These are phyloP conservation scores for Melanostigma gelatinosum DNA, from an alignment of 2,113 vertebrate genomes.

Conservation along the genomic window DNA sequence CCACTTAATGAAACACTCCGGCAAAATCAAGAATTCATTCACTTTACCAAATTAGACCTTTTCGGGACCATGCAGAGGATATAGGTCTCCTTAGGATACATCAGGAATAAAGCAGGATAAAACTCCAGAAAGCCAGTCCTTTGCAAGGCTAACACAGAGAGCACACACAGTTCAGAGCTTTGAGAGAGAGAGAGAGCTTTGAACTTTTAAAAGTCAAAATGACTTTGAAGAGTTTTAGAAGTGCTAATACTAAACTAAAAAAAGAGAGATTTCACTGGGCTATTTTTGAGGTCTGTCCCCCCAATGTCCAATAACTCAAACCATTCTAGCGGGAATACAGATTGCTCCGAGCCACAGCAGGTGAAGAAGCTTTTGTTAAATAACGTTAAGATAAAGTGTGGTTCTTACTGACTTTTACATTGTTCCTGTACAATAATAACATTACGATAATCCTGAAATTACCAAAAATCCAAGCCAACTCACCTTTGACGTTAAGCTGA, in stretches of 20 bases:
- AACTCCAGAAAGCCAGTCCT: background rate
- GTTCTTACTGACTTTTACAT: background rate
- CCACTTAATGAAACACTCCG: background rate
- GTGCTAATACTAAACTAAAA: too few relatives aligned
- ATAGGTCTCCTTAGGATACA: background rate
- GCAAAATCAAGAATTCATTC: background rate
- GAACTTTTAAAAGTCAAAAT: too few relatives aligned
- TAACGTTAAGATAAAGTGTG: background rate
- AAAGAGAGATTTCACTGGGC: too few relatives aligned
- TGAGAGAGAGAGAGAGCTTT: too few relatives aligned
- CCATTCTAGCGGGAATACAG: too few relatives aligned
- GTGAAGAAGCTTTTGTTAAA: background rate
- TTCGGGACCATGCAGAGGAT: background rate
- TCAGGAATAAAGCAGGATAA: background rate
- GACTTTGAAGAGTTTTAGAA: background rate
- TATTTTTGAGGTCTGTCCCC: background rate
- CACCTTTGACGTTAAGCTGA: conserved; percentile 90
- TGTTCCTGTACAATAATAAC: background rate
- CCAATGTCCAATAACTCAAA: background rate
- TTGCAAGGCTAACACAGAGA: too few relatives aligned
- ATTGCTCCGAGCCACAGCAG: too few relatives aligned
- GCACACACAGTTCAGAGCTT: too few relatives aligned
- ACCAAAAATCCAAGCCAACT: background rate
- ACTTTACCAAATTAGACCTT: background rate
- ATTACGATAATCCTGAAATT: background rate